These are phyloP conservation scores for Gadus macrocephalus DNA, from an alignment of 2,113 vertebrate genomes.

Conservation along the genomic window DNA sequence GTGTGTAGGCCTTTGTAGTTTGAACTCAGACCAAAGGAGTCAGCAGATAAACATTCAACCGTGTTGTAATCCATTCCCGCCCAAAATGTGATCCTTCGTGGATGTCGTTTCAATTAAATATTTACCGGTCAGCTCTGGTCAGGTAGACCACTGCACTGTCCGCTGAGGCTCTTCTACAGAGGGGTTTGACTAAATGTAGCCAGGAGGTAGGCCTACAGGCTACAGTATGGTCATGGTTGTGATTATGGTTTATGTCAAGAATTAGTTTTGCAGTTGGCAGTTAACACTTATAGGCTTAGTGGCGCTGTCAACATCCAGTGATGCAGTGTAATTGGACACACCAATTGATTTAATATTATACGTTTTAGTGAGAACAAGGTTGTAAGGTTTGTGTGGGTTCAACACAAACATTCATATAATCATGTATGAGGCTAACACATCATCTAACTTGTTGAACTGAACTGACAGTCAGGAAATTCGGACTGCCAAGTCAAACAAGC, in stretches of 20 bases:
- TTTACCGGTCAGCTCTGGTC: slow-evolving; percentile 25
- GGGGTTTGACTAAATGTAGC: neutral
- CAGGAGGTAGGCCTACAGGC: no score
- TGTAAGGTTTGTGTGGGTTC: no score
- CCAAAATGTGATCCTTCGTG: slow-evolving; percentile 33
- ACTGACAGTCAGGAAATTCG: neutral
- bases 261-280: neutral
- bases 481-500: neutral
- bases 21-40: no score
- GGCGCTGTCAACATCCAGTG: no score
- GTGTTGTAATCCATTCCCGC: slow-evolving; percentile 30
- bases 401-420: no score
- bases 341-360: no score
- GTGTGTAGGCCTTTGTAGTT: no score
- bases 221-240: no score
- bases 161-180: neutral
- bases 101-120: slow-evolving; percentile 42
- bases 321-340: no score
- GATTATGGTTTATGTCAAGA: neutral
- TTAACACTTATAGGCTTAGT: neutral
- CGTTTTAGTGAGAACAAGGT: no score
- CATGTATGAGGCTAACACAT: no score
- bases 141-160: slow-evolving; percentile 7
- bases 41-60: neutral
- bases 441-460: no score